Base-by-base conservation (phyloP, 2,113 vertebrate species). In the Phainopepla nitens region DNA sequence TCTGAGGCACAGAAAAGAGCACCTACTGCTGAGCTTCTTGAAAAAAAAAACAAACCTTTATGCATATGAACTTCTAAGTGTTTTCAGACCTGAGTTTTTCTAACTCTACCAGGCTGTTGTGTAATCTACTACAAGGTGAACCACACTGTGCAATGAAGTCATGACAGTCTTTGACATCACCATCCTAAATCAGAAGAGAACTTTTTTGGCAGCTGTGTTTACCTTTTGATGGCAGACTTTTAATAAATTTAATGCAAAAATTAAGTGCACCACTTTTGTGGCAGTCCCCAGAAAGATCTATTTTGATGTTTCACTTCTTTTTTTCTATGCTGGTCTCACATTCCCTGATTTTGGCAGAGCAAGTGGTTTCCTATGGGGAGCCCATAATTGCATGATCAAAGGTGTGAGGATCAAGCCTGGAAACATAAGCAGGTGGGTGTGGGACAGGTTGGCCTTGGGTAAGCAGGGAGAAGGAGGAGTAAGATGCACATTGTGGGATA, bases 1-100 rank as follows among this genome's bases (percentile, higher is more conserved):
- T 96, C 72, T 56, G 76, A 90, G 85, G 64, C 64, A 82, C 16
- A 90, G 27, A 94, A 82, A 82, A 89, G 51, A 93, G 42, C n/a
- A 82, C 20, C 61, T 75, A 62, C 47, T 89, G 24, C 44, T 3
- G 2, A 78, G 41, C 28, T 57, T 92, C n/a, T 61, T 54, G 42
- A 51, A 61, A 83, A 72, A 60, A 82, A 64, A 15, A 0, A 23
- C 6, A 36, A 79, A 36, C 8, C 44, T 62, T 81, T 83, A 22
- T 6, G 3, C 71, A 22, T 71, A 58, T 23, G 35, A 81, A 44
- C 49, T 82, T 45, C 12, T 42, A 68, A 85, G 20, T 66, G 35
- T 75, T 92, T 90, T 77, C 79, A 94, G 60, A 64, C 33, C 16
- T 56, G 44, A 8, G 10, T 66, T 92, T 85, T 75, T 93, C 36